Conservation (phyloP, 2,888 invertebrate genomes). For the Seladonia tumulorum region DNA sequence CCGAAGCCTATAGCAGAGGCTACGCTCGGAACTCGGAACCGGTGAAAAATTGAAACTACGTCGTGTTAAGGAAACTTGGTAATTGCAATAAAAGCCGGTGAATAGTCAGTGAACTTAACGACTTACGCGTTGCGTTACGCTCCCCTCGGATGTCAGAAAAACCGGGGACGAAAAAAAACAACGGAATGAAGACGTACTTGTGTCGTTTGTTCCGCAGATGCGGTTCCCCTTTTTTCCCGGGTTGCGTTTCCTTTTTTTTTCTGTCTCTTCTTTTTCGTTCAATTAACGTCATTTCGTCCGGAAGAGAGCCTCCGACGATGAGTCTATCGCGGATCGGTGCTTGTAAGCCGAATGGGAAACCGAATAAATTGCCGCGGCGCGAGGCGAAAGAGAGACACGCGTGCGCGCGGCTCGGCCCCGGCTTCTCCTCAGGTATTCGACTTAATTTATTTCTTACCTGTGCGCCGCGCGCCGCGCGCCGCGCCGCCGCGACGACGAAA, state of each 20-base stretch:
- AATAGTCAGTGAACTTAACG: conserved; percentile 16
- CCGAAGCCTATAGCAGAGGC: not conserved
- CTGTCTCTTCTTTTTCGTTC: conserved; percentile 10
- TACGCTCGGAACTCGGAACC: not conserved
- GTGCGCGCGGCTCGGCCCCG: not conserved
- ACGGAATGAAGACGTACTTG: conserved; percentile 42
- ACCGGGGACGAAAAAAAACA: conserved; percentile 47
- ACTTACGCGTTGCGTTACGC: conserved; percentile 5
- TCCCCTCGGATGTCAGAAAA: conserved; percentile 53
- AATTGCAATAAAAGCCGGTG: not conserved
- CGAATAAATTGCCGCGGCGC: conserved; percentile 8
- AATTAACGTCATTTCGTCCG: conserved; percentile 48
- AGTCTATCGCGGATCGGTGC: conserved; percentile 12
- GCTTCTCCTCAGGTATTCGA: conserved; percentile 24
- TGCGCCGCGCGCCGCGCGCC: no score
- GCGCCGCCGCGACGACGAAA: conserved; percentile 22
- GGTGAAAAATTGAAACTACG: not conserved
- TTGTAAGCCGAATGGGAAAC: not conserved
- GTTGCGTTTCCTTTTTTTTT: not conserved
- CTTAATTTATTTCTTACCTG: conserved; percentile 34
- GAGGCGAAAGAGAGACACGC: conserved; percentile 11
- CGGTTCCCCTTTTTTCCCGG: conserved; percentile 23
- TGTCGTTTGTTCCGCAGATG: conserved; percentile 50
- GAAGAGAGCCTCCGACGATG: conserved; percentile 13
- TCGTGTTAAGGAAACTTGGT: not conserved